phyloP scores from a whole-genome alignment of 2,113 vertebrate species.

The Pycnonotus jocosus region DNA sequence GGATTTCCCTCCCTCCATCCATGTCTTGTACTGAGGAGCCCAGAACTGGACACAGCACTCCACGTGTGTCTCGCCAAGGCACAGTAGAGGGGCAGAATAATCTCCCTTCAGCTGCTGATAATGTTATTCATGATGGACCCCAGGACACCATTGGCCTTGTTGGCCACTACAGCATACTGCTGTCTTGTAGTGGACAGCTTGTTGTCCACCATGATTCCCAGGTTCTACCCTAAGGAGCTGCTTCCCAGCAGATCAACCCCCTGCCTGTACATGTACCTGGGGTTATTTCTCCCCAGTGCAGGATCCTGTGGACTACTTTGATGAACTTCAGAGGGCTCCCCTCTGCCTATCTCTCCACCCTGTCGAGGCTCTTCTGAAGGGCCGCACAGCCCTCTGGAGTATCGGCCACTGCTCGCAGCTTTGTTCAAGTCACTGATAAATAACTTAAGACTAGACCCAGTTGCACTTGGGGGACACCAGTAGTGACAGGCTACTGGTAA shows the following conservation, averaged over 20 bases:
- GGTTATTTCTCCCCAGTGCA: not conserved
- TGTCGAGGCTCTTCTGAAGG: not conserved
- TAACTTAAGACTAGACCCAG: too few species aligned
- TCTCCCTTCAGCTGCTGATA: not conserved
- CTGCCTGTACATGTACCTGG: not conserved
- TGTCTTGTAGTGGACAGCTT: not conserved
- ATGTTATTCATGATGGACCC: not conserved
- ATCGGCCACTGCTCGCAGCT: not conserved
- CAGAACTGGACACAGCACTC: not conserved
- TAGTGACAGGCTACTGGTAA: not conserved
- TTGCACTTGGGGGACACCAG: not conserved
- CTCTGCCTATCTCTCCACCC: not conserved
- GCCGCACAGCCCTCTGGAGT: too few species aligned
- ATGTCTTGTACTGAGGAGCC: not conserved
- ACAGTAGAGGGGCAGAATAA: not conserved
- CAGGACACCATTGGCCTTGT: not conserved
- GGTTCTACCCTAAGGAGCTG: not conserved
- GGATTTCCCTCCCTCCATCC: not conserved
- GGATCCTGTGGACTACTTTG: not conserved
- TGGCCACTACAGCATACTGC: not conserved
- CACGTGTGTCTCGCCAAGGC: not conserved
- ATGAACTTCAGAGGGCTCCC: too few species aligned
- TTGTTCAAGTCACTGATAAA: not conserved
- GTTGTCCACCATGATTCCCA: accelerated
- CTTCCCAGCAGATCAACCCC: not conserved